Base-by-base conservation (phyloP, 2,888 invertebrate species). In the Lordiphosa fenestrarum region DNA sequence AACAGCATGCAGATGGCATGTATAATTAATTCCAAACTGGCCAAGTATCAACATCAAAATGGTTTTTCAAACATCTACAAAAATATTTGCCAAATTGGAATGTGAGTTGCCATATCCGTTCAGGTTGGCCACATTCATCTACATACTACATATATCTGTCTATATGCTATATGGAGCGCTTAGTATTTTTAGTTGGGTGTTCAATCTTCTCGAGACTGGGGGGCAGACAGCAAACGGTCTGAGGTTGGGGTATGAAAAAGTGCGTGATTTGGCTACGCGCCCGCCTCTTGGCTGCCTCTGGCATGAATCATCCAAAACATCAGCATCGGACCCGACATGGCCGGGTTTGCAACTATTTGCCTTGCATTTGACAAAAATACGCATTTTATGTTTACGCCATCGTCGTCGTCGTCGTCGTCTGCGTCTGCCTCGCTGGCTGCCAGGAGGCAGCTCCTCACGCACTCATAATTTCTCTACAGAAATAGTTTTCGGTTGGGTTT, bases 361-460 rank as follows among this genome's bases (percentile, higher is more conserved):
- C 73, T 56, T 63, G 81, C 75, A 84, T 69, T 75, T 83, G 61
- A 85, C 66, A 63, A 63, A 63, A 63, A 63, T 63, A 63, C 66
- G 66, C 64, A 84, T 78, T 71, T 84, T 68, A 82, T 84, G 84
- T 84, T 86, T 86, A 86, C 86, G 82, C 73, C 72, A 55, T 49
- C 63, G 60, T 59, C 81, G 50, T 57, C 53, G 15, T 15, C 15
- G 15, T 15, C 15, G 15, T 15, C 15, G 69, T 30, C 30, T 30
- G 30, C 30, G 30, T 30, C 30, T 30, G 30, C 30, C 30, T 30
- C 2, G 30, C 30, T 30, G 30, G 30, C 30, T 30, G 9, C 30
- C 30, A 30, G 30, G 30, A 30, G 30, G 9, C 63, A 58, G 41
- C 57, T 53, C 60, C 73, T 61, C 71, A 82, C 58, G 77, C 78